Evolutionary conservation across 2,888 invertebrate species (phyloP).

Genomic region (Prosapia bicincta): DNA sequence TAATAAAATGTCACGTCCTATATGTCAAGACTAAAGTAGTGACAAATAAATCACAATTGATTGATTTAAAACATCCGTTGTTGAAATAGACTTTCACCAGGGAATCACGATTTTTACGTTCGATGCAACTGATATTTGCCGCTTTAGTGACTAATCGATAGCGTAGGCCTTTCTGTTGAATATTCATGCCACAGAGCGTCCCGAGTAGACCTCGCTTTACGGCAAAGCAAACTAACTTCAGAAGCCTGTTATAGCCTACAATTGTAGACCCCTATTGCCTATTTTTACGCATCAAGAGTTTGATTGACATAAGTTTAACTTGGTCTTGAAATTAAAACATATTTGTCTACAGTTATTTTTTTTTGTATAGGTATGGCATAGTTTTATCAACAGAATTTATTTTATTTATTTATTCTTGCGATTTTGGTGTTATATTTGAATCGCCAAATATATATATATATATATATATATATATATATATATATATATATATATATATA

Average conservation of each 20-base stretch:
- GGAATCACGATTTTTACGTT: background rate
- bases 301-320: background rate
- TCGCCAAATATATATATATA: too few species aligned
- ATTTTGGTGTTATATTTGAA: too few species aligned
- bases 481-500: too few species aligned
- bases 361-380: too few species aligned
- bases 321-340: background rate
- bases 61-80: too few species aligned
- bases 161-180: background rate
- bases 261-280: background rate
- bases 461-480: too few species aligned
- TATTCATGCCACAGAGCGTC: background rate
- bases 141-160: background rate
- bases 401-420: too few species aligned
- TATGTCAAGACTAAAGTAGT: too few species aligned
- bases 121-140: background rate
- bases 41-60: background rate
- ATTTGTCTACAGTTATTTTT: background rate
- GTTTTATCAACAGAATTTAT: background rate
- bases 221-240: background rate
- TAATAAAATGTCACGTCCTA: too few species aligned
- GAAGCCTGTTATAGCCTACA: background rate
- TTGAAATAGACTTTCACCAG: background rate
- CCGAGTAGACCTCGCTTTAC: background rate
- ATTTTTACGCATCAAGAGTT: background rate